Conservation (phyloP, 2,797 vertebrate genomes). For the Phalloptychus januarius region DNA sequence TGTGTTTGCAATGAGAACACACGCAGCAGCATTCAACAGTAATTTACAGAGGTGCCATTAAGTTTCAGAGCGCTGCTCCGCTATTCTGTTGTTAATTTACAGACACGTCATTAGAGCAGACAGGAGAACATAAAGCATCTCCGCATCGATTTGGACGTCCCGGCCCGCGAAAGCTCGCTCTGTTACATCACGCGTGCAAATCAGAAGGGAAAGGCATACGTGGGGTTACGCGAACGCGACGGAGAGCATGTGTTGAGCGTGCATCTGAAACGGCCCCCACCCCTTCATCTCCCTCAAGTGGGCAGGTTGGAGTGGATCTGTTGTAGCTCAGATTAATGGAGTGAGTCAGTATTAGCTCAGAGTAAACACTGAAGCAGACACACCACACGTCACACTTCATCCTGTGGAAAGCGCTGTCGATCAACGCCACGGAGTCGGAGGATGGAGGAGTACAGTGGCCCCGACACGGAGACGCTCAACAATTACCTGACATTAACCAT, state of each 20-base stretch:
- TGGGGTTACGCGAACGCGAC: conserved; percentile 25
- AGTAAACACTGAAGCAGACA: conserved; percentile 78
- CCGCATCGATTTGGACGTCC: conserved; percentile 76
- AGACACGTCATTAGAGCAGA: conserved; percentile 81
- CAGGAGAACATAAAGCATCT: conserved; percentile 82
- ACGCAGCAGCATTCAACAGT: conserved; percentile 61
- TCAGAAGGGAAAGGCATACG: conserved; percentile 43
- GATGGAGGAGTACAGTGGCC: conserved; percentile 7
- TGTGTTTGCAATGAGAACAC: conserved; percentile 73
- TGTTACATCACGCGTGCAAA: conserved; percentile 48
- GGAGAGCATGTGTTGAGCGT: conserved; percentile 22
- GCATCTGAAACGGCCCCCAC: conserved; percentile 9
- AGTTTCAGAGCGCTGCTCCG: conserved; percentile 65
- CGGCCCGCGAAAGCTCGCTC: conserved; percentile 63
- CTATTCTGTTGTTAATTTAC: conserved; percentile 82
- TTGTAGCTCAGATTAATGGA: conserved; percentile 78
- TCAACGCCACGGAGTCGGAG: conserved; percentile 46
- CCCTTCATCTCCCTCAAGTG: conserved; percentile 37
- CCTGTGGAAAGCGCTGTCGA: conserved; percentile 71
- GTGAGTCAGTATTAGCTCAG: conserved; percentile 79
- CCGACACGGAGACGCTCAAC: not conserved
- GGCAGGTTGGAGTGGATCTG: conserved; percentile 69
- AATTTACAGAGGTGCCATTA: conserved; percentile 78
- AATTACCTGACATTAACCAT: conserved; percentile 1
- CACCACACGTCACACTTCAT: conserved; percentile 77